A percentile compares a stretch with the other conserved stretches of the same genome.
These are phyloP conservation scores for Dromas ardeola DNA, from an alignment of 2,113 vertebrate genomes.

Conservation along the genomic window DNA sequence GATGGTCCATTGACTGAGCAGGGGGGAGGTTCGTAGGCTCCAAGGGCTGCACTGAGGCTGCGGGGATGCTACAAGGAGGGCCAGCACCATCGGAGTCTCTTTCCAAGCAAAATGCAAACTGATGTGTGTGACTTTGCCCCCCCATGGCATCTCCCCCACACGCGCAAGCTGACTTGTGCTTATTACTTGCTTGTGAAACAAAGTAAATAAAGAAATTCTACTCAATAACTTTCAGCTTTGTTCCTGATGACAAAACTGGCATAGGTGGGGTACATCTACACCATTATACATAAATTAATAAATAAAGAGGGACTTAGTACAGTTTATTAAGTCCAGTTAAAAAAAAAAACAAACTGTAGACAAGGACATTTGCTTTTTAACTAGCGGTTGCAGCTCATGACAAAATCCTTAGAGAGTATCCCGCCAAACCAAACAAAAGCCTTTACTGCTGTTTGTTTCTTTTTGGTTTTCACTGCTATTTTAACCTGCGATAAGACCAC, in stretches of 20 bases:
- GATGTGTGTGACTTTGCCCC: neutral
- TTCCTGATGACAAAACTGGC: neutral
- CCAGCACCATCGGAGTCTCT: neutral
- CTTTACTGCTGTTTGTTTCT: neutral
- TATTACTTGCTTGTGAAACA: neutral
- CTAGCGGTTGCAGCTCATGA: neutral
- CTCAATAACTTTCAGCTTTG: neutral
- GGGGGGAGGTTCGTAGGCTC: neutral
- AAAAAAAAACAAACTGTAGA: neutral
- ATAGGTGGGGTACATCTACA: neutral
- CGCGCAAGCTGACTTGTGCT: neutral
- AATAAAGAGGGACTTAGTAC: neutral
- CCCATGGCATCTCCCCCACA: neutral
- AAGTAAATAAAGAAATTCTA: neutral
- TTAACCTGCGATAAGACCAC: neutral
- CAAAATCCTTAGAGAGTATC: neutral
- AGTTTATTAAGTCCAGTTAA: neutral
- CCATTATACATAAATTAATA: neutral
- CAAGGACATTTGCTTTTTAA: neutral
- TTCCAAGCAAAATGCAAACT: neutral
- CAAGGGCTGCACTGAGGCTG: neutral
- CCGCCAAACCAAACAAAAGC: constrained; percentile 1
- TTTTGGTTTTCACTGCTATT: neutral
- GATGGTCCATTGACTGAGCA: neutral
- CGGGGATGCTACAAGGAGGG: neutral